Evolutionary conservation across 1,140 invertebrate species (phyloP), one percentile per base, ranked within the genome.

Genomic region (Diuraphis noxia): DNA sequence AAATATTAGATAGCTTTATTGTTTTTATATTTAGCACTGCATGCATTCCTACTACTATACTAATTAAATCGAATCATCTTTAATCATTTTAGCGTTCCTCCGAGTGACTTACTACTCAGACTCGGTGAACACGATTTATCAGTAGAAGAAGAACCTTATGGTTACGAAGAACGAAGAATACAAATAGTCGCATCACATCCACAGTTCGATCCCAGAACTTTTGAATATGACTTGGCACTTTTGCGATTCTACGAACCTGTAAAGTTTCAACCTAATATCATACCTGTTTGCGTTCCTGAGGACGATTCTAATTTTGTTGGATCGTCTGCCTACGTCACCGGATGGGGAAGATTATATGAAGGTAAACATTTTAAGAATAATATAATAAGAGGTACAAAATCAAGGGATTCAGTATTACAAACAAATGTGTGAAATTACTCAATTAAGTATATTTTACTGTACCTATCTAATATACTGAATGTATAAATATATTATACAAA

Each of bases 111-210:
- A 52, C 94, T 98, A 30, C 94, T 99, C 41, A 95, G 98, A 49
- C 95, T 98, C 46, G 98, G 98, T 19, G 98, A 99, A 93, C 97
- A 98, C 93, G 98, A 98, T 94, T 94, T 98, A 88, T 96, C 96
- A 0, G 96, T 96, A 84, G 97, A 97, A 92, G 95, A 97, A 43
- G 98, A 98, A 93, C 97, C 98, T 0, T 98, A 97, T 93, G 96
- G 97, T 3, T 98, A 97, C 93, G 96, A 97, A 92, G 98, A 99
- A 93, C 94, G 97, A 92, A 94, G 97, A 81, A 97, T 98, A 0
- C 97, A 98, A 93, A 97, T 98, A 88, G 97, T 98, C 0, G 97
- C 97, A 30, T 97, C 97, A 52, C 98, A 98, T 95, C 97, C 97
- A 0, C 96, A 98, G 93, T 98, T 98, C 93, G 98, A 98, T 93